Evolutionary conservation across 2,797 vertebrate genomes (phyloP).

Genomic region (Chaetophractus vellerosus): DNA sequence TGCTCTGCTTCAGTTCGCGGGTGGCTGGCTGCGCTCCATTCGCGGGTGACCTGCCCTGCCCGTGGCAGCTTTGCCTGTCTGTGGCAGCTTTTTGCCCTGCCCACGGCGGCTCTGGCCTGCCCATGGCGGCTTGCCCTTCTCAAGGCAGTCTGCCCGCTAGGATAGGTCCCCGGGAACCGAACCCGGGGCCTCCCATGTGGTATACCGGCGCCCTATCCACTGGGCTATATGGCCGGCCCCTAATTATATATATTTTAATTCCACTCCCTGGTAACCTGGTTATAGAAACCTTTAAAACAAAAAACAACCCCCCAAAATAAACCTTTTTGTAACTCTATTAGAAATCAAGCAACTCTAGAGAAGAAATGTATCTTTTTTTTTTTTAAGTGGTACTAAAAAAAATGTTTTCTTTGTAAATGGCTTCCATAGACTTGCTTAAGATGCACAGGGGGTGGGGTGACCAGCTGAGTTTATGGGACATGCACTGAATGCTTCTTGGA

Average conservation of each 20-base stretch:
- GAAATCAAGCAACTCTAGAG: not conserved
- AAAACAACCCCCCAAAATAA: not conserved
- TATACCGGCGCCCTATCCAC: too few species aligned
- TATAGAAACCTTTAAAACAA: not conserved
- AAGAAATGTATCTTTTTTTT: not conserved
- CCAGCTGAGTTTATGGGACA: slow-evolving; percentile 82
- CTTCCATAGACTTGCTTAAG: slow-evolving; percentile 87
- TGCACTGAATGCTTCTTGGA: slow-evolving; percentile 73
- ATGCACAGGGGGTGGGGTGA: slow-evolving; percentile 64
- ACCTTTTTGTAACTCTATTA: not conserved
- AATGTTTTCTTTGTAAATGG: slow-evolving; percentile 75
- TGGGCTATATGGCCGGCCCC: too few species aligned
- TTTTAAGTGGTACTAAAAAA: slow-evolving; percentile 72
- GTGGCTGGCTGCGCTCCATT: too few species aligned
- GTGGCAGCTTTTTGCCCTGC: too few species aligned
- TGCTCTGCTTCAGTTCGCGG: too few species aligned
- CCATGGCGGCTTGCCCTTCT: too few species aligned
- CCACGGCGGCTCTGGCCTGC: too few species aligned
- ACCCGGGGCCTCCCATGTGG: too few species aligned
- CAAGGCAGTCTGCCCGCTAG: too few species aligned
- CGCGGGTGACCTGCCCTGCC: too few species aligned
- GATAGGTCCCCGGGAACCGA: too few species aligned
- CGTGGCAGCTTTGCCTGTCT: too few species aligned
- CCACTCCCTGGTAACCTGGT: not conserved
- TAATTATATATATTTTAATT: slow-evolving; percentile 27